Evolutionary conservation across 2,113 vertebrate species (phyloP).

Genomic region (Ammodytes dubius): DNA sequence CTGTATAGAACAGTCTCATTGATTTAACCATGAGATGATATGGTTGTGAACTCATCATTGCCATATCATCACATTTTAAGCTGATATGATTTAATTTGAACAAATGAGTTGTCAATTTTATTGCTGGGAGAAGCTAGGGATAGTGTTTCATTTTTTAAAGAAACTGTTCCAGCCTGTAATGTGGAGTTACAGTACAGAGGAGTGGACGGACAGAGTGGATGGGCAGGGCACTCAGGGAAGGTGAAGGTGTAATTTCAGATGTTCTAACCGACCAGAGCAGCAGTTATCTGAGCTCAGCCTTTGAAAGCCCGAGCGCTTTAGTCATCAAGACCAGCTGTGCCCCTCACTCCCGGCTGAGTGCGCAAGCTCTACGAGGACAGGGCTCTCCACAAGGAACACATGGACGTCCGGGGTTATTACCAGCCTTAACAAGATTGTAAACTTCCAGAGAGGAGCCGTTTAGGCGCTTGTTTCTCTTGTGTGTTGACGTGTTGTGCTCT

Average conservation of each 20-base stretch:
- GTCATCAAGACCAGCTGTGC: conserved; percentile 76
- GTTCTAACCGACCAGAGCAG: conserved; percentile 59
- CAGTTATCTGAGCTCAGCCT: conserved; percentile 76
- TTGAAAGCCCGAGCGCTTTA: conserved; percentile 58
- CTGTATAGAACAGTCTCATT: conserved; percentile 31
- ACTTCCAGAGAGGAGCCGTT: conserved; percentile 28
- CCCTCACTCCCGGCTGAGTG: conserved; percentile 60
- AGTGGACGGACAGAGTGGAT: conserved; percentile 11
- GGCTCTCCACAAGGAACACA: conserved; percentile 46
- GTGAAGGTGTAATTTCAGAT: conserved; percentile 82
- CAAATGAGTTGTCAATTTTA: background rate
- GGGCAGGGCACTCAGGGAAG: conserved; percentile 53
- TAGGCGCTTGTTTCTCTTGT: background rate
- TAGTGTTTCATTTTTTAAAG: conserved; percentile 14
- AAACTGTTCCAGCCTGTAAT: conserved; percentile 25
- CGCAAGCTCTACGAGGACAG: conserved; percentile 28
- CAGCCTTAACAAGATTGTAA: conserved; percentile 30
- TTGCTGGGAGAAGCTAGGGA: background rate
- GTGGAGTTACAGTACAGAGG: conserved; percentile 23
- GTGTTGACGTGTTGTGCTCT: conserved; percentile 6
- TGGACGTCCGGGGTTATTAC: conserved; percentile 40
- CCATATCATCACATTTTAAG: background rate
- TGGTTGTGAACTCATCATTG: background rate
- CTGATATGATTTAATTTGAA: no score
- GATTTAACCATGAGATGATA: conserved; percentile 31